phyloP scores from a whole-genome alignment of 2,797 vertebrate genomes.

The Thripadectes ignobilis region DNA sequence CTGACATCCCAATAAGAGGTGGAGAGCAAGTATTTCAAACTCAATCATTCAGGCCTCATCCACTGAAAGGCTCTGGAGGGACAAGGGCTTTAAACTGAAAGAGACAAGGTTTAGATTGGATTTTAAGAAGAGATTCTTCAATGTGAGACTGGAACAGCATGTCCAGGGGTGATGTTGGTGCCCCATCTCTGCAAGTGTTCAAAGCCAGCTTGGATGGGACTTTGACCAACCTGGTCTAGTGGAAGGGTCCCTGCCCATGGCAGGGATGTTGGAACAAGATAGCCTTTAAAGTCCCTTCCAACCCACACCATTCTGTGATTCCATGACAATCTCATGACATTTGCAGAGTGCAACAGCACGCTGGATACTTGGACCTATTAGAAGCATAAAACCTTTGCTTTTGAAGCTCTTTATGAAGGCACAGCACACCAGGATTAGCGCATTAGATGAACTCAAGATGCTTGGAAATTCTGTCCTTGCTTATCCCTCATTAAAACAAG shows the following conservation, averaged over 20 bases:
- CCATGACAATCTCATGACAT: not conserved
- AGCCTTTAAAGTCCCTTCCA: not conserved
- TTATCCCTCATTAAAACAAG: conserved; percentile 44
- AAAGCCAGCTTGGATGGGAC: too few relatives aligned
- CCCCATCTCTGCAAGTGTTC: not conserved
- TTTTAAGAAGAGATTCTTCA: not conserved
- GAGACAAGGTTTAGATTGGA: not conserved
- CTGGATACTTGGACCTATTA: rapidly evolving
- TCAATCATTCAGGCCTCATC: not conserved
- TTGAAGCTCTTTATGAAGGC: not conserved
- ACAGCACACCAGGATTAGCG: not conserved
- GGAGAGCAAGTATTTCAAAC: not conserved
- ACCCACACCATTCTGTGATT: not conserved
- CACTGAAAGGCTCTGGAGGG: not conserved
- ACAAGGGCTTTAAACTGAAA: not conserved
- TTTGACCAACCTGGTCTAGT: not conserved
- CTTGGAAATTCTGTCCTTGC: conserved; percentile 21
- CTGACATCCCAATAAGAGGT: not conserved
- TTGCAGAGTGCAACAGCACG: not conserved
- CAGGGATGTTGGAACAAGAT: not conserved
- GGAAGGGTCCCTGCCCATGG: not conserved
- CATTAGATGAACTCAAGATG: not conserved
- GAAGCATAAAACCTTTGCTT: not conserved
- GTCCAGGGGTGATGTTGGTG: too few relatives aligned
- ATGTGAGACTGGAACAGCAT: not conserved